Evolutionary conservation across 2,888 invertebrate genomes (phyloP).

Genomic region (Chaetoderma sp.): DNA sequence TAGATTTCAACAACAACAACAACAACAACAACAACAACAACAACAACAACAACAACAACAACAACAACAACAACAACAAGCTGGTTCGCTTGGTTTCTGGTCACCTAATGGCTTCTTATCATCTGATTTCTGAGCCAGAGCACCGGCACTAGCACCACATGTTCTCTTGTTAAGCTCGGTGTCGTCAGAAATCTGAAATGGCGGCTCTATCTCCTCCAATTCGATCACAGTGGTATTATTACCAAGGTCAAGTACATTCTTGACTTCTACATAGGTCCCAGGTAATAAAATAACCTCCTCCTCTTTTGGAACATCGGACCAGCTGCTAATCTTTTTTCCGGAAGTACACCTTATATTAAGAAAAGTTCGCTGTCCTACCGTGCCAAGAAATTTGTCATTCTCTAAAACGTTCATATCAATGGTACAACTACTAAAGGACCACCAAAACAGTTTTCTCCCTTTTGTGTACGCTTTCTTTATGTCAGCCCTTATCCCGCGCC

Average conservation of each 20-base stretch:
- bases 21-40: no score
- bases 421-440: neutral
- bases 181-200: no score
- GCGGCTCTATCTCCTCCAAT: neutral
- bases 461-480: neutral
- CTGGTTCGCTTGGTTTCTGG: no score
- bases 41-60: no score
- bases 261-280: neutral
- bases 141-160: no score
- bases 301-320: neutral
- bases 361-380: neutral
- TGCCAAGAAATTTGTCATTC: neutral
- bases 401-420: neutral
- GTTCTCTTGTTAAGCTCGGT: no score
- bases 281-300: neutral
- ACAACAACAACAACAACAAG: no score
- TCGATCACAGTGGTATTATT: neutral
- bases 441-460: neutral
- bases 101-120: no score
- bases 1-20: no score
- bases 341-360: neutral
- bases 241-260: neutral
- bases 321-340: neutral
- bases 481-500: slow-evolving; percentile 1
- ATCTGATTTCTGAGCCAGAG: no score